phyloP scores from a whole-genome alignment of 2,888 invertebrate species.

The Lepidochitona cinerea region DNA sequence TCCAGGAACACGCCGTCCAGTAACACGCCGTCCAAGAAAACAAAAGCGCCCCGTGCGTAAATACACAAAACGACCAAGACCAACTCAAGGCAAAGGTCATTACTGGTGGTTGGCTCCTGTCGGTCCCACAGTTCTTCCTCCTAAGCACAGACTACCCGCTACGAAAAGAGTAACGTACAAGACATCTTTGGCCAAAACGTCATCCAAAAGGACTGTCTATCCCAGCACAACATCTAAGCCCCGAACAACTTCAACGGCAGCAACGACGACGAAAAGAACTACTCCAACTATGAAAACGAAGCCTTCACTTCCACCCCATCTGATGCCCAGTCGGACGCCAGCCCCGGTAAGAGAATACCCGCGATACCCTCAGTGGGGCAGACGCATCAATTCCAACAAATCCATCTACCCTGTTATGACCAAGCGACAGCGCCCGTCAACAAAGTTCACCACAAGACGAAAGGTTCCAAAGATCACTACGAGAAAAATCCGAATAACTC shows the following conservation, averaged over 20 bases:
- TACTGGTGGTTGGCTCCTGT: neutral
- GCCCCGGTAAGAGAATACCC: neutral
- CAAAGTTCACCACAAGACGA: neutral
- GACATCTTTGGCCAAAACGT: neutral
- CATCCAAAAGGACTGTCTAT: neutral
- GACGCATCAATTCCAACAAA: neutral
- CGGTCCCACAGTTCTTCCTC: neutral
- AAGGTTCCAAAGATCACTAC: neutral
- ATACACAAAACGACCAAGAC: neutral
- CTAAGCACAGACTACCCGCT: neutral
- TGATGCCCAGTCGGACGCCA: neutral
- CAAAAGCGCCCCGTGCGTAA: neutral
- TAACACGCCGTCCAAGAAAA: neutral
- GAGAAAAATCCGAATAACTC: neutral
- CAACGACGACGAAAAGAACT: neutral
- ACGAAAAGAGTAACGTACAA: neutral
- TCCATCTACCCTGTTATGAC: neutral
- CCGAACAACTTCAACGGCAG: neutral
- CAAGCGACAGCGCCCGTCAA: neutral
- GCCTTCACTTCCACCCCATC: neutral
- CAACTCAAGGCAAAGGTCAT: neutral
- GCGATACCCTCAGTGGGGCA: neutral
- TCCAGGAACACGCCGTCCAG: neutral
- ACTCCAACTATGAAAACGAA: neutral
- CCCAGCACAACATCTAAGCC: neutral